These are phyloP conservation scores for Sebastes goodei DNA, from an alignment of 2,797 vertebrate genomes.

Conservation along the genomic window DNA sequence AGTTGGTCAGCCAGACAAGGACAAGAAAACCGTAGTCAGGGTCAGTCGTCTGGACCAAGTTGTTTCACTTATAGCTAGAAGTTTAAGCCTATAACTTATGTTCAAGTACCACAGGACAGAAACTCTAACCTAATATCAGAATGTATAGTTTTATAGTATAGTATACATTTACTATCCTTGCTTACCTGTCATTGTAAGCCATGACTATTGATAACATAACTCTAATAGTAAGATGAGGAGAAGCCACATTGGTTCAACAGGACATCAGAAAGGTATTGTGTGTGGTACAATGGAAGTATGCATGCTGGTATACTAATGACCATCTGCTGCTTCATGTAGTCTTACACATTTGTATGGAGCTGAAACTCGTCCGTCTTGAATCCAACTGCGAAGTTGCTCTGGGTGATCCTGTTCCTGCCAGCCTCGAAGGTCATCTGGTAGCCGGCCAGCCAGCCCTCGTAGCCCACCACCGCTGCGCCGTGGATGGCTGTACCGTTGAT, in stretches of 20 bases:
- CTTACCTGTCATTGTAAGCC: too few relatives aligned
- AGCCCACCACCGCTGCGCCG: slow-evolving; percentile 90
- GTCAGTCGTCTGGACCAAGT: background rate
- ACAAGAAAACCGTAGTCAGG: slow-evolving; percentile 1
- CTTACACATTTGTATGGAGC: slow-evolving; percentile 98
- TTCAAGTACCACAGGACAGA: background rate
- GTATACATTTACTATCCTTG: too few relatives aligned
- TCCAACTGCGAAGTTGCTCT: slow-evolving; percentile 98
- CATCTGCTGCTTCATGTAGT: slow-evolving; percentile 61
- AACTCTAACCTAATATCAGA: background rate
- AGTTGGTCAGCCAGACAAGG: slow-evolving; percentile 10
- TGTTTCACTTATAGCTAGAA: background rate
- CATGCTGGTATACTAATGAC: background rate
- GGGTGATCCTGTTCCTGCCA: slow-evolving; percentile 91
- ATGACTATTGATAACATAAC: too few relatives aligned
- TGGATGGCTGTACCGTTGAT: slow-evolving; percentile 94
- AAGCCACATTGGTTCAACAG: too few relatives aligned
- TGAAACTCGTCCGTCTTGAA: slow-evolving; percentile 98
- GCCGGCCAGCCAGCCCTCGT: slow-evolving; percentile 95
- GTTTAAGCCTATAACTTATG: background rate
- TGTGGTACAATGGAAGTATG: too few relatives aligned
- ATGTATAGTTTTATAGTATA: background rate
- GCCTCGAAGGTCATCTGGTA: slow-evolving; percentile 98
- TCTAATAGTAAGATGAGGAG: too few relatives aligned
- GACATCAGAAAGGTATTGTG: too few relatives aligned